Evolutionary conservation across 2,888 invertebrate species (phyloP), one percentile per base, ranked within the genome.

Genomic region (Polia nebulosa): DNA sequence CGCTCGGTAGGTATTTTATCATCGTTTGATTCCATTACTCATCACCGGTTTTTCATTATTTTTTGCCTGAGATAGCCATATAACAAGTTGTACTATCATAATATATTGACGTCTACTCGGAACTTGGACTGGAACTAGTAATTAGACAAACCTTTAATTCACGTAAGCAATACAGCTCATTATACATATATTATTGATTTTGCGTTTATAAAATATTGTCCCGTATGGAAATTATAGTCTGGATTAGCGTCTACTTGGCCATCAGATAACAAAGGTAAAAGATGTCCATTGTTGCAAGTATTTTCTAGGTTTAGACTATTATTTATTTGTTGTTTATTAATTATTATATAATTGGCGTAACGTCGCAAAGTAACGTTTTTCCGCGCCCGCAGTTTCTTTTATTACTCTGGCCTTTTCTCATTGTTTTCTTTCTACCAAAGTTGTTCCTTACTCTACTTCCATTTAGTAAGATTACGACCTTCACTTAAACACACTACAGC

Each of bases 1-100:
- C 47, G 60, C 47, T 44, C 44, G 8, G 53, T 67, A 69, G 64
- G 69, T 75, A 74, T 68, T 69, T 52, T 72, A 84, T 80, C 73
- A 71, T 73, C 57, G 58, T 65, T 71, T 68, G 70, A 76, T 77
- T 69, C 67, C 61, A 83, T 83, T 85, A 85, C 82, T 81, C 82
- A 77, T 81, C 80, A 77, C 76, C 57, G 74, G 74, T 78, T 78
- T 75, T 81, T 64, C 61, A 66, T 69, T 72, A 61, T 78, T 81
- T 84, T 80, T 80, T 84, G 63, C 39, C 53, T 27, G 49, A 36
- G 52, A 63, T 45, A 51, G 56, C 51, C 25, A 62, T 44, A 65
- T 49, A 82, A 84, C 81, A 58, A 73, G 81, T 71, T 68, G 47
- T 62, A 39, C 65, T 63, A 45, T 72, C 53, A 62, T 76, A 64